phyloP scores from a whole-genome alignment of 2,888 invertebrate species.

The Drosophila anceps region DNA sequence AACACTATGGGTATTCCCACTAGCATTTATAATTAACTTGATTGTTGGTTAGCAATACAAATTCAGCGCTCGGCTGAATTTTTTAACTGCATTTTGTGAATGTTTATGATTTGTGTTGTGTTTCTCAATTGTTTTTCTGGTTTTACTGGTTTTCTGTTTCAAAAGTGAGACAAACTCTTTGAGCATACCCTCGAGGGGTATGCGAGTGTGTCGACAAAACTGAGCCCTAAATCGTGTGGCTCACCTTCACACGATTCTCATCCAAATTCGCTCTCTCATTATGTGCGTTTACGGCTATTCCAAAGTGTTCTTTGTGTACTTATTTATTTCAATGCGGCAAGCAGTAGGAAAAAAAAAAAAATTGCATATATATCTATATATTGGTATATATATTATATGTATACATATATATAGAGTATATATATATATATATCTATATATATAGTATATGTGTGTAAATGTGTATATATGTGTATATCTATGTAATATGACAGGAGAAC shows the following conservation, averaged over 20 bases:
- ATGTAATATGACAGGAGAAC: constrained; percentile 17
- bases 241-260: not conserved
- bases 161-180: not conserved
- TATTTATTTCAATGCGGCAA: constrained; percentile 4
- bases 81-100: constrained; percentile 27
- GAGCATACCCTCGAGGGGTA: not conserved
- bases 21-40: constrained; percentile 18
- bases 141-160: not conserved
- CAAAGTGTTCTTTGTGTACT: not conserved
- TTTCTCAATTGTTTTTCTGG: not conserved
- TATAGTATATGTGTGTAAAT: not conserved
- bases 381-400: not conserved
- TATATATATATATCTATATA: not conserved
- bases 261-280: not conserved
- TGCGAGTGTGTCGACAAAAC: not conserved
- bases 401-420: not conserved
- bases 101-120: not conserved
- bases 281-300: constrained; percentile 7
- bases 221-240: not conserved
- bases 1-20: constrained; percentile 7
- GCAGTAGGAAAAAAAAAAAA: not conserved
- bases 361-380: not conserved
- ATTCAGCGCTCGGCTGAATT: constrained; percentile 14
- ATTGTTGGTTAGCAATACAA: constrained; percentile 27
- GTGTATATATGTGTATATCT: not conserved